Evolutionary conservation across 1,140 invertebrate species (phyloP), one percentile per base, ranked within the genome.

Genomic region (Cotesia vestalis): DNA sequence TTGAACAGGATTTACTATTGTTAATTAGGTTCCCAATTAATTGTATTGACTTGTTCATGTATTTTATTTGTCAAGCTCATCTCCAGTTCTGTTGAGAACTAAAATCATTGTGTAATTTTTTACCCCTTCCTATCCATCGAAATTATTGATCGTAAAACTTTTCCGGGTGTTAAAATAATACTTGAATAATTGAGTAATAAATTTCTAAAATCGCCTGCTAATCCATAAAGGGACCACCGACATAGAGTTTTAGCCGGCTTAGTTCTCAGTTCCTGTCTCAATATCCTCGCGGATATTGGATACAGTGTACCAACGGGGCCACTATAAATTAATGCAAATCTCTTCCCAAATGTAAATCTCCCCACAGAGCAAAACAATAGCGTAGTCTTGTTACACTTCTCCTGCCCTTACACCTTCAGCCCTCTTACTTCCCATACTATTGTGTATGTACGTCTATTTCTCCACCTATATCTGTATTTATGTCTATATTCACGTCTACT

Each of bases 311-410:
- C 36, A 11, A 66, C 40, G 51, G 35, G 51, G 40, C 40, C 38
- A 52, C 14, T 17, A 34, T 66, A 64, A 72, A 72, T 72, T 72
- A 72, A 72, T 72, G 62, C 70, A 72, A 72, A 72, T 72, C 70
- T 72, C 62, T 51, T 14, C 35, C 62, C 5, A 66, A 72, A 66
- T 66, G 70, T 66, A 60, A 59, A 72, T 72, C 63, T 63, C 68
- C 60, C 34, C 27, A 51, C 35, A n/a, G 38, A 36, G 36, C 53
- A 72, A 59, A 66, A 72, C 63, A 72, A 72, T 14, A 20, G 40
- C 40, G 40, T 46, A 46, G 40, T 46, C 40, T 46, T 46, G 40
- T 46, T 46, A 46, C 40, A 46, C 40, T 46, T 9, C 0, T 46
- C 40, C 40, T 46, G 11, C 40, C 11, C 5, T 1, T 46, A 46